Evolutionary conservation across 1,140 invertebrate species (phyloP), one percentile per base, ranked within the genome.

Genomic region (Drosophila parabipectinata): DNA sequence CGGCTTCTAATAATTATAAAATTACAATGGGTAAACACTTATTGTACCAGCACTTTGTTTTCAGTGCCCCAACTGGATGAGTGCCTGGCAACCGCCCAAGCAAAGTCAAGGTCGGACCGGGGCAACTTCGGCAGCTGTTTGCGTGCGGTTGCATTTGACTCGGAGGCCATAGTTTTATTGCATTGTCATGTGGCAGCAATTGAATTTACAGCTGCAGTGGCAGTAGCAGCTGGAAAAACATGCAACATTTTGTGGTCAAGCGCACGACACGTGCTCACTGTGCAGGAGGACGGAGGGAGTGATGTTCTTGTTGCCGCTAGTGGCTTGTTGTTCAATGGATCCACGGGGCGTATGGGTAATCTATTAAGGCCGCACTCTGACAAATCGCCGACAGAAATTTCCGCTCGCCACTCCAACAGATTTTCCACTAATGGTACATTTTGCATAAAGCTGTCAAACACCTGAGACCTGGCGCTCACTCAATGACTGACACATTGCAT

Each of bases 131-230:
- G 60, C 72, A 87, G 82, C 74, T 77, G 73, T 53, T 85, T 71
- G 81, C 82, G 68, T 85, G 81, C 44, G 73, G 73, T 77, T 87
- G 67, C 62, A 77, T 61, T 69, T 85, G 57, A 63, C 82, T 61
- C 59, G 60, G 58, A 61, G 57, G 72, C 74, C 75, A 47, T 54
- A 62, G 54, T 87, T 87, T 87, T 85, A 88, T 85, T 78, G 83
- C 82, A 85, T 82, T 87, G 78, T 75, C 82, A 88, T 85, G 78
- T 52, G 82, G 78, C 74, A 72, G 66, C 74, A 78, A 87, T 82
- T 78, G 78, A 81, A 82, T 87, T 64, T 87, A 78, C 82, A 58
- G 48, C 62, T 58, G 62, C 82, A 71, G 69, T 52, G 58, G 15
- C 56, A 60, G 14, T 28, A 41, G 32, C 56, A 51, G 37, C 63